Conservation (phyloP, 2,113 vertebrate species). For the Periophthalmus modestus region DNA sequence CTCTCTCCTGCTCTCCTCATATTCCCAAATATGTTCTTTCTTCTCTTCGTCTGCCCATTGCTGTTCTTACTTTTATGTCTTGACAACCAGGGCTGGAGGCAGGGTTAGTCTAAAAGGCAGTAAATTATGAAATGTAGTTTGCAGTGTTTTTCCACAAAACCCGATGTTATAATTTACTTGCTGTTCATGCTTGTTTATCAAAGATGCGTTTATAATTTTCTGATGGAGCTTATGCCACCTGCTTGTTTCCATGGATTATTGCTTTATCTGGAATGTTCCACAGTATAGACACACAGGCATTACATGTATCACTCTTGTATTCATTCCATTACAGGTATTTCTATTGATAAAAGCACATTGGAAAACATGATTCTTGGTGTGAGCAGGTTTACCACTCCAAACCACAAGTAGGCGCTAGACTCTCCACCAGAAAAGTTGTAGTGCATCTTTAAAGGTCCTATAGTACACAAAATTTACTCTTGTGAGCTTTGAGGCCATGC, state of each 20-base stretch:
- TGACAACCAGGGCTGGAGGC: conserved; percentile 54
- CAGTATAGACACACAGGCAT: neutral
- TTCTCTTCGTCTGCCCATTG: conserved; percentile 29
- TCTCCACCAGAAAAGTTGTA: no score
- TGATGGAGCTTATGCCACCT: no score
- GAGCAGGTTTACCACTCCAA: neutral
- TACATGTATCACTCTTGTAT: neutral
- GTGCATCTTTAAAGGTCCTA: no score
- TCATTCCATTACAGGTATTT: neutral
- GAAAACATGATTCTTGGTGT: neutral
- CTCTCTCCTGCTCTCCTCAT: conserved; percentile 56
- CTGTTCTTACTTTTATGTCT: conserved; percentile 14
- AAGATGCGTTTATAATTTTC: no score
- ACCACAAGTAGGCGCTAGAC: no score
- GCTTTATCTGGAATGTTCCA: neutral
- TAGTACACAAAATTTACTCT: no score
- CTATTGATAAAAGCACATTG: neutral
- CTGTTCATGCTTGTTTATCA: no score
- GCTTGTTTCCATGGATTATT: neutral
- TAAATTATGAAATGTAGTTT: neutral
- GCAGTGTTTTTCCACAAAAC: neutral
- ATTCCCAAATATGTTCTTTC: conserved; percentile 61
- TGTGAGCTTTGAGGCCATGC: no score
- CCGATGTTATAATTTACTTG: no score
- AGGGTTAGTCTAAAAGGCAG: conserved; percentile 55